Evolutionary conservation across 2,113 vertebrate genomes (phyloP).

Genomic region (Tachysurus vachellii): DNA sequence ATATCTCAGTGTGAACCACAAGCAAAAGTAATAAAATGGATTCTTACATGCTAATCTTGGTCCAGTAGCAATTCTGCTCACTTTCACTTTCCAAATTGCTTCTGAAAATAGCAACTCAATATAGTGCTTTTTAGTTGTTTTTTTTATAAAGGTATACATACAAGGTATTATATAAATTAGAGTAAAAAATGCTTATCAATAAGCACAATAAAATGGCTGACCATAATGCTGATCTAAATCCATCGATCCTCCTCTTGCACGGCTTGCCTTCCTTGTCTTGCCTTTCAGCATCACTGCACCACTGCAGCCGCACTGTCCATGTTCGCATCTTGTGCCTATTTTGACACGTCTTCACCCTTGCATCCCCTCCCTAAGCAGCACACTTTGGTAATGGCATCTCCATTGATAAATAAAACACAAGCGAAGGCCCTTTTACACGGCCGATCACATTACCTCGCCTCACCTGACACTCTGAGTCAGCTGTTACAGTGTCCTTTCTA

Average conservation of each 20-base stretch:
- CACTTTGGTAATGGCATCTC: slow-evolving; percentile 71
- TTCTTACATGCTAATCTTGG: slow-evolving; percentile 28
- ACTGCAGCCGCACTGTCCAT: slow-evolving; percentile 5
- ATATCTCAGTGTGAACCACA: not conserved
- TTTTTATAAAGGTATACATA: not conserved
- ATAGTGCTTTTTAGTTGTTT: not conserved
- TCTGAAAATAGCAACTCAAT: slow-evolving; percentile 19
- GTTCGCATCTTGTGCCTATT: slow-evolving; percentile 55
- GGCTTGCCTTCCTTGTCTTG: not conserved
- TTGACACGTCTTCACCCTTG: slow-evolving; percentile 65
- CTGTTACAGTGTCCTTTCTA: slow-evolving; percentile 61
- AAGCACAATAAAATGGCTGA: not conserved
- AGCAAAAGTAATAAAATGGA: slow-evolving; percentile 14
- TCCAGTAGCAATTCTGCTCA: not conserved
- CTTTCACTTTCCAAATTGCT: slow-evolving; percentile 8
- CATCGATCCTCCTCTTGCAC: not conserved
- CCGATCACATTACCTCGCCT: slow-evolving; percentile 70
- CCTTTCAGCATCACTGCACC: slow-evolving; percentile 22
- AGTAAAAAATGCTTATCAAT: slow-evolving; percentile 23
- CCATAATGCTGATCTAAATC: slow-evolving; percentile 39
- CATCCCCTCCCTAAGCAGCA: slow-evolving; percentile 63
- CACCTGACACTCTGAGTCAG: slow-evolving; percentile 65
- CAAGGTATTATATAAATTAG: not conserved
- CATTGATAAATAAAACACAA: slow-evolving; percentile 75
- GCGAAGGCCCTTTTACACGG: slow-evolving; percentile 69